Evolutionary conservation across 2,797 vertebrate genomes (phyloP).

Genomic region (Rachycentron canadum): DNA sequence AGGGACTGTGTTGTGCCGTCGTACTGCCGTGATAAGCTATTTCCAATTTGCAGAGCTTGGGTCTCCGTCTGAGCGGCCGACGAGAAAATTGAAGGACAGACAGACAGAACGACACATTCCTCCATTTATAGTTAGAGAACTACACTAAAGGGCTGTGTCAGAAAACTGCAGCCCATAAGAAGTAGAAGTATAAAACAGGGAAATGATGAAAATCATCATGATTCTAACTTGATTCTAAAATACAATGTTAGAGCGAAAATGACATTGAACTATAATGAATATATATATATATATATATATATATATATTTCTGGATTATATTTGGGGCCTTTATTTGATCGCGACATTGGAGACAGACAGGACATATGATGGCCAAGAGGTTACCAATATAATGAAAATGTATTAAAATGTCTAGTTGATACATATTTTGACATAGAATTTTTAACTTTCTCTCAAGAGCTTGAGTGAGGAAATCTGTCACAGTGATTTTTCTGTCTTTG

Average conservation of each 20-base stretch:
- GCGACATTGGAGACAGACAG: no score
- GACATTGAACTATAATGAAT: background rate
- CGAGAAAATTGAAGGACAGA: background rate
- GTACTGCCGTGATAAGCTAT: background rate
- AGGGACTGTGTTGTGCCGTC: no score
- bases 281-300: no score
- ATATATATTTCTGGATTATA: no score
- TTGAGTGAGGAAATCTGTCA: background rate
- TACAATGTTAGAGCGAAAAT: background rate
- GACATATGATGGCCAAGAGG: no score
- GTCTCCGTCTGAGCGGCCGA: background rate
- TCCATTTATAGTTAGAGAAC: no score
- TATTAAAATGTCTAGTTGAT: background rate
- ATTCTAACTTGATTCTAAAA: background rate
- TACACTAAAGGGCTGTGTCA: background rate
- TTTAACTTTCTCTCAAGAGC: background rate
- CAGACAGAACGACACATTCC: background rate
- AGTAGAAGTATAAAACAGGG: no score
- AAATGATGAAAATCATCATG: background rate
- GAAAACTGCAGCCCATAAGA: background rate
- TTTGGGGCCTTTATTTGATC: no score
- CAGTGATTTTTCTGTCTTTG: slow-evolving; percentile 6
- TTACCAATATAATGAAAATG: no score
- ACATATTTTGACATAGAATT: no score
- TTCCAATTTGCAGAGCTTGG: background rate